phyloP scores from a whole-genome alignment of 2,797 vertebrate genomes.

The Oophaga sylvatica region DNA sequence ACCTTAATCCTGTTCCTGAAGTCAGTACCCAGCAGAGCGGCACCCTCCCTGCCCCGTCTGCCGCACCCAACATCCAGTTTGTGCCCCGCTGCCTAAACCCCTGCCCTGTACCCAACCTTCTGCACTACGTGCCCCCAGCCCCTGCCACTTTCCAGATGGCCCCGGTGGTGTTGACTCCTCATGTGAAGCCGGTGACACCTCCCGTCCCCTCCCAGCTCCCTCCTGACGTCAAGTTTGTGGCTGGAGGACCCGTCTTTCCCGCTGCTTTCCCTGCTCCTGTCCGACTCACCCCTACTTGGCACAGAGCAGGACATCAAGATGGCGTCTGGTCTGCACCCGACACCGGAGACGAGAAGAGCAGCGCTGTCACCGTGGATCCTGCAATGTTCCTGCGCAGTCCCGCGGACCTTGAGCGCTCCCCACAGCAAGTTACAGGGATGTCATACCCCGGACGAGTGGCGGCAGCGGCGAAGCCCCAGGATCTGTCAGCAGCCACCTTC shows the following conservation, averaged over 20 bases:
- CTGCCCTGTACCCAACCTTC: slow-evolving; percentile 64
- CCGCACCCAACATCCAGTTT: slow-evolving; percentile 57
- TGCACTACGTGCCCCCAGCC: slow-evolving; percentile 64
- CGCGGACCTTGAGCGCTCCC: background rate
- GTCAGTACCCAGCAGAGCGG: slow-evolving; percentile 33
- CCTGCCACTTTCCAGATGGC: slow-evolving; percentile 68
- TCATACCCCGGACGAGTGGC: background rate
- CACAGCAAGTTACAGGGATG: background rate
- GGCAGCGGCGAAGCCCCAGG: background rate
- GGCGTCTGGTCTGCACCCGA: slow-evolving; percentile 34
- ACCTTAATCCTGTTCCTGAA: slow-evolving; percentile 66
- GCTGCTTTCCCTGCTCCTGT: slow-evolving; percentile 21
- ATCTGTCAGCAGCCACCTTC: background rate
- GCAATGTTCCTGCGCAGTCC: slow-evolving; percentile 42
- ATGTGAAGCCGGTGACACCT: slow-evolving; percentile 35
- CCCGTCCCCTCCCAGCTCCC: slow-evolving; percentile 33
- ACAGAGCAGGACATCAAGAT: slow-evolving; percentile 23
- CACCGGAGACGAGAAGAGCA: slow-evolving; percentile 2
- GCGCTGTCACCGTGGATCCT: slow-evolving; percentile 19
- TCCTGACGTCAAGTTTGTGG: slow-evolving; percentile 53
- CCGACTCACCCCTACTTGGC: slow-evolving; percentile 29
- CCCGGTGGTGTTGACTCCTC: slow-evolving; percentile 35
- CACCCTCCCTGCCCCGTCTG: slow-evolving; percentile 67
- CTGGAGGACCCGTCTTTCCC: slow-evolving; percentile 40
- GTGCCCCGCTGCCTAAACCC: slow-evolving; percentile 65